Evolutionary conservation across 2,888 invertebrate genomes (phyloP).

Genomic region (Latrodectus elegans): DNA sequence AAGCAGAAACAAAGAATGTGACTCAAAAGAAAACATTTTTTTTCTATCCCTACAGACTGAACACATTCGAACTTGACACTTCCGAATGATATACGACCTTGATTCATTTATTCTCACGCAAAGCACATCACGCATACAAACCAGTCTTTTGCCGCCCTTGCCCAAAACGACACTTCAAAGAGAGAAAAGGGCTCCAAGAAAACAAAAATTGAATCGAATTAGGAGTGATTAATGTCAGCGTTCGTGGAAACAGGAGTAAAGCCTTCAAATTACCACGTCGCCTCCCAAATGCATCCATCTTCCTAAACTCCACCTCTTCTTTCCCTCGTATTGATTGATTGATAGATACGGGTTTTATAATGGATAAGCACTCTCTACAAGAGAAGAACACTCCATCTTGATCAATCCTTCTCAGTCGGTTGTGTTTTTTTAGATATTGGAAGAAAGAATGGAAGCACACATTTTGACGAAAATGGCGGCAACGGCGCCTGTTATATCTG

Average conservation of each 20-base stretch:
- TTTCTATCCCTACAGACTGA: background rate
- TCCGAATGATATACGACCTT: slow-evolving; percentile 10
- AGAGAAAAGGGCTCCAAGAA: slow-evolving; percentile 6
- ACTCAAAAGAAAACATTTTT: background rate
- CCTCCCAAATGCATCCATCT: slow-evolving; percentile 52
- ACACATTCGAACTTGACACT: slow-evolving; percentile 5
- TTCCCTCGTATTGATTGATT: slow-evolving; percentile 57
- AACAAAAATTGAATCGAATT: slow-evolving; percentile 63
- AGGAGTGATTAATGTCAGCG: slow-evolving; percentile 64
- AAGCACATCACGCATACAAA: slow-evolving; percentile 37
- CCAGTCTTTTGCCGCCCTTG: background rate
- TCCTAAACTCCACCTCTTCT: slow-evolving; percentile 33
- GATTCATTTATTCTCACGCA: slow-evolving; percentile 26
- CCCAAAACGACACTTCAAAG: slow-evolving; percentile 1
- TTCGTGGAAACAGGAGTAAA: slow-evolving; percentile 62
- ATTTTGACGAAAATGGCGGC: background rate
- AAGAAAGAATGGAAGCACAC: background rate
- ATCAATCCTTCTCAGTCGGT: slow-evolving; percentile 33
- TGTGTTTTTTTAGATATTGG: slow-evolving; percentile 6
- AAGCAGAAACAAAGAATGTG: background rate
- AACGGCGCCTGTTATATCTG: background rate
- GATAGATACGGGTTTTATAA: slow-evolving; percentile 60
- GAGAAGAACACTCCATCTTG: slow-evolving; percentile 52
- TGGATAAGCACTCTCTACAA: slow-evolving; percentile 48
- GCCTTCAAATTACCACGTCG: slow-evolving; percentile 66